Percentiles rank a stretch among this genome's conserved stretches.
Conservation (phyloP, 2,797 vertebrate species). For the Ambastaia sidthimunki region DNA sequence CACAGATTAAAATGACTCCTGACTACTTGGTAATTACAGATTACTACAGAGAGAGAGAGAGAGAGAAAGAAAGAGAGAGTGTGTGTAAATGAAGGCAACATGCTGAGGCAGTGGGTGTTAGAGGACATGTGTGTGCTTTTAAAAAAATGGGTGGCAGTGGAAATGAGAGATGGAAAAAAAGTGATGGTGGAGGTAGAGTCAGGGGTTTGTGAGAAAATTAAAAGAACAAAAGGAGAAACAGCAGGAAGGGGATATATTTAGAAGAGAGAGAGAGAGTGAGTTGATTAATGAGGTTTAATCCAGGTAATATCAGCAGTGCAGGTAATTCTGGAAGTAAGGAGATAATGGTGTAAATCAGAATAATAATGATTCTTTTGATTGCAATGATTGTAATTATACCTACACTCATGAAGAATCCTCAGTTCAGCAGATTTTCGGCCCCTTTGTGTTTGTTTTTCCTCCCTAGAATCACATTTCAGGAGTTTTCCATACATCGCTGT, state of each 20-base stretch:
- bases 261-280: conserved; percentile 32
- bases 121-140: neutral
- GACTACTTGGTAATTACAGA: conserved; percentile 20
- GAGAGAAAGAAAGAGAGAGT: conserved; percentile 22
- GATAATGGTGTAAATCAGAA: conserved; percentile 46
- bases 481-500: neutral
- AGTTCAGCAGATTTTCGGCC: conserved; percentile 13
- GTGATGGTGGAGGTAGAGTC: neutral
- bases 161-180: conserved; percentile 1
- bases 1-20: conserved; percentile 39
- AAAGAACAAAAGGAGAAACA: conserved; percentile 7
- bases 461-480: neutral
- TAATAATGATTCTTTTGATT: conserved; percentile 50
- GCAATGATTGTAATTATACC: neutral
- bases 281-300: conserved; percentile 54
- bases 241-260: neutral
- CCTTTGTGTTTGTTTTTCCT: neutral
- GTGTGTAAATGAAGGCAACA: conserved; percentile 26
- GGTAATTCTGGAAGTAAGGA: conserved; percentile 38
- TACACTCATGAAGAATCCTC: conserved; percentile 64
- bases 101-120: neutral
- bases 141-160: conserved; percentile 12
- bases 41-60: conserved; percentile 27
- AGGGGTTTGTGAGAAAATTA: conserved; percentile 21
- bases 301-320: conserved; percentile 37